Evolutionary conservation across 2,888 invertebrate genomes (phyloP).

Genomic region (Leptothorax acervorum): DNA sequence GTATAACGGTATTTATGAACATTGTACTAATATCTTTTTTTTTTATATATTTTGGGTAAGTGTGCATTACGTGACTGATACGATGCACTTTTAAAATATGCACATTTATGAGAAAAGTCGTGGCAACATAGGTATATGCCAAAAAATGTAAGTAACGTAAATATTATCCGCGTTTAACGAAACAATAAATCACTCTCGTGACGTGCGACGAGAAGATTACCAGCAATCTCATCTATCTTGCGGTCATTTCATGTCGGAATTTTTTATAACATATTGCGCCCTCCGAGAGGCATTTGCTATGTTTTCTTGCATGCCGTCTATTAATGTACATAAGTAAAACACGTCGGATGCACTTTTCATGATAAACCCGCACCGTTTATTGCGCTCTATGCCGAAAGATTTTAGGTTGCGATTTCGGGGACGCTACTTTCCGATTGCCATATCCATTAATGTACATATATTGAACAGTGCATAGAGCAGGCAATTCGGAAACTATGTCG

Average conservation of each 20-base stretch:
- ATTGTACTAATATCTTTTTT: background rate
- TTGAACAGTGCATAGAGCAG: conserved; percentile 4
- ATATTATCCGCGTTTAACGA: conserved; percentile 30
- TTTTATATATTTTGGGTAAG: conserved; percentile 71
- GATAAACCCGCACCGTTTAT: background rate
- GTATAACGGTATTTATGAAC: background rate
- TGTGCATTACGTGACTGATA: conserved; percentile 23
- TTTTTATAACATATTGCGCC: background rate
- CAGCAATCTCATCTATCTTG: background rate
- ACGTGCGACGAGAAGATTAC: background rate
- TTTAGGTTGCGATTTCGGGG: background rate
- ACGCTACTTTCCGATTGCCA: conserved; percentile 17
- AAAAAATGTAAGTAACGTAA: conserved; percentile 31
- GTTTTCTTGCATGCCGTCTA: background rate
- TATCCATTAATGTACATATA: conserved; percentile 37
- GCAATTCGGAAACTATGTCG: conserved; percentile 37
- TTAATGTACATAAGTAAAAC: conserved; percentile 11
- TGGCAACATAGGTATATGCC: no score
- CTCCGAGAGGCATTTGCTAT: background rate
- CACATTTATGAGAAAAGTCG: conserved; percentile 6
- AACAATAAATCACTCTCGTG: background rate
- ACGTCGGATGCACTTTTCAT: background rate
- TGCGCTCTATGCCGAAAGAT: background rate
- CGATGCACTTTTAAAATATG: background rate
- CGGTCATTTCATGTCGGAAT: background rate